These are phyloP conservation scores for Ammodramus savannarum DNA, from an alignment of 2,113 vertebrate species.

Conservation along the genomic window DNA sequence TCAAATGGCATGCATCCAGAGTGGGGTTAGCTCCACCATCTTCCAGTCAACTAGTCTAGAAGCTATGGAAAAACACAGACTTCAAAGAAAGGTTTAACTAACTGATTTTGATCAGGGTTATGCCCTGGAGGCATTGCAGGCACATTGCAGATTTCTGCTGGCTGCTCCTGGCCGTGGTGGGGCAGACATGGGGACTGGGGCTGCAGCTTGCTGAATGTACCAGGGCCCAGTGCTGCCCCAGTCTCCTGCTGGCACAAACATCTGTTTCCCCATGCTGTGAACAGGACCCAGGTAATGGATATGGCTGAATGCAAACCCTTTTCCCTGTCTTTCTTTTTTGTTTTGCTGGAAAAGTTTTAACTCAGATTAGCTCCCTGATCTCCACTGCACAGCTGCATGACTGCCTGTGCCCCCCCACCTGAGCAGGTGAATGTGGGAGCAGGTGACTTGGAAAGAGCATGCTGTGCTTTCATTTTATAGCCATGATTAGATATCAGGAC, in stretches of 20 bases:
- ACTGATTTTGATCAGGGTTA: neutral
- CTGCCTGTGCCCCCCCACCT: neutral
- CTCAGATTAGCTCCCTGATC: neutral
- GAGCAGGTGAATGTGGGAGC: neutral
- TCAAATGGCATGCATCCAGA: neutral
- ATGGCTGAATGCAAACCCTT: neutral
- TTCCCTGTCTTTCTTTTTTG: neutral
- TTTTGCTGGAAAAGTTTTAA: neutral
- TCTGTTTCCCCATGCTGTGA: rapidly evolving
- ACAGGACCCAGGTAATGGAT: neutral
- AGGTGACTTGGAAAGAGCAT: neutral
- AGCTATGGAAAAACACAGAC: neutral
- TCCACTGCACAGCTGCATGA: neutral
- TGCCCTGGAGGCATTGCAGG: neutral
- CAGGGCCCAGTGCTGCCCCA: neutral
- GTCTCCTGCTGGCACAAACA: neutral
- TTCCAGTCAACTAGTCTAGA: neutral
- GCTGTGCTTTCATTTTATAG: neutral
- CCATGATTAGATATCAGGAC: neutral
- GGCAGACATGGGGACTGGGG: neutral
- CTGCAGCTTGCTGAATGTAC: neutral
- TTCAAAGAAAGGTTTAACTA: neutral
- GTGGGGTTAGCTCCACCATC: neutral
- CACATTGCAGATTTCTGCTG: neutral
- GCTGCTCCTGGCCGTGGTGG: neutral